A percentile compares a stretch with the other conserved stretches of the same genome.
Conservation (phyloP, 2,113 vertebrate species). For the Myiozetetes cayanensis region DNA sequence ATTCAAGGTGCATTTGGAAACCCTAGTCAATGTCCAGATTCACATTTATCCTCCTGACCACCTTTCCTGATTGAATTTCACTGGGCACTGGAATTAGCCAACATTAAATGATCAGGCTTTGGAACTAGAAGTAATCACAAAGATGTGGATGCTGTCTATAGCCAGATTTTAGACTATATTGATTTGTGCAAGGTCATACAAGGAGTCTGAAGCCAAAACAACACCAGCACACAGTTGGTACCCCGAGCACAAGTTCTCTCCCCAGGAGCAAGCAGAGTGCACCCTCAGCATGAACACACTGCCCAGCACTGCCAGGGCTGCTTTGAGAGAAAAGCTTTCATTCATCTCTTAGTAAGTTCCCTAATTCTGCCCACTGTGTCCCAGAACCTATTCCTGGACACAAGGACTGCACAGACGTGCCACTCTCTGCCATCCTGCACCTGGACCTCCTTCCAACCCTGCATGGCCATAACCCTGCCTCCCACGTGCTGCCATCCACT, state of each 20-base stretch:
- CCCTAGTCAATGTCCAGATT: background rate
- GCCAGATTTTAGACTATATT: background rate
- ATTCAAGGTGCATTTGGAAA: background rate
- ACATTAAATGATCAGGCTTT: background rate
- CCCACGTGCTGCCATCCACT: conserved; percentile 17
- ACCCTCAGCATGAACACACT: background rate
- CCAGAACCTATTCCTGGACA: background rate
- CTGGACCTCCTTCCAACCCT: conserved; percentile 38
- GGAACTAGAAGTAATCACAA: background rate
- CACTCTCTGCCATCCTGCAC: conserved; percentile 1
- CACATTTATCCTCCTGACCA: background rate
- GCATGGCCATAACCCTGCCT: conserved; percentile 40
- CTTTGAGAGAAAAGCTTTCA: background rate
- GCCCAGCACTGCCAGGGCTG: background rate
- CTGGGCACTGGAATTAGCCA: background rate
- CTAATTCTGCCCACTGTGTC: background rate
- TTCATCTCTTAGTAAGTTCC: background rate
- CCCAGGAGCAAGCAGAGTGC: background rate
- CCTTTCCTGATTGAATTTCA: background rate
- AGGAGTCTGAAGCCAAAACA: background rate
- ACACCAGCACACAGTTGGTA: background rate
- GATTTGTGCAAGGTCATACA: conserved; percentile 20
- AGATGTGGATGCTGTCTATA: background rate
- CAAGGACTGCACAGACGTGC: background rate
- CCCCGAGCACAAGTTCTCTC: background rate